Conservation (phyloP, 2,888 invertebrate genomes). For the Nineta flava region DNA sequence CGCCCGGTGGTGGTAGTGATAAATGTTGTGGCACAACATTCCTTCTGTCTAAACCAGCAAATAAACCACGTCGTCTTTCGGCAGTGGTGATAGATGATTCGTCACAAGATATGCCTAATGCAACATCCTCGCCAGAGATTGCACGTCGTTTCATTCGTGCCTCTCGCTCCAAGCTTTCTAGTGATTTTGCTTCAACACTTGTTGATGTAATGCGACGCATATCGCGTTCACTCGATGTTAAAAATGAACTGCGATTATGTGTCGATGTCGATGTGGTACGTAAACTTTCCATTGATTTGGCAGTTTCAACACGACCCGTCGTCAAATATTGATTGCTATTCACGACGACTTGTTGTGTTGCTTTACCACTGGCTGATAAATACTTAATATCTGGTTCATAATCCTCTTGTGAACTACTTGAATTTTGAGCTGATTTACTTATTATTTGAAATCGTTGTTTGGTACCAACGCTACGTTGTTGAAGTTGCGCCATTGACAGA, state of each 20-base stretch:
- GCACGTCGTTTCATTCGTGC: slow-evolving; percentile 39
- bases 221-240: slow-evolving; percentile 50
- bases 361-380: slow-evolving; percentile 19
- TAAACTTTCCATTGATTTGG: slow-evolving; percentile 56
- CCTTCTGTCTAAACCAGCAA: slow-evolving; percentile 47
- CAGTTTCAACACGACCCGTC: slow-evolving; percentile 35
- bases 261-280: slow-evolving; percentile 34
- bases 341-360: slow-evolving; percentile 16
- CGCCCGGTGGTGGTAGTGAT: slow-evolving; percentile 49
- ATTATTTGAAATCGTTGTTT: slow-evolving; percentile 22
- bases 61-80: slow-evolving; percentile 47
- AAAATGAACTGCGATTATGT: slow-evolving; percentile 44
- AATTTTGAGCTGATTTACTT: slow-evolving; percentile 28
- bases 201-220: slow-evolving; percentile 32
- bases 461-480: slow-evolving; percentile 11
- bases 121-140: slow-evolving; percentile 43
- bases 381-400: slow-evolving; percentile 40
- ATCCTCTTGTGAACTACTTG: slow-evolving; percentile 56
- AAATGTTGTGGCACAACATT: slow-evolving; percentile 43
- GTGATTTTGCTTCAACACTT: slow-evolving; percentile 35
- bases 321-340: slow-evolving; percentile 34
- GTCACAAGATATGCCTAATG: slow-evolving; percentile 20
- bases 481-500: background rate
- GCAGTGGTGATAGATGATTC: slow-evolving; percentile 35
- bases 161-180: slow-evolving; percentile 40